Base-by-base conservation (phyloP, 2,797 vertebrate species). In the Falco cherrug region DNA sequence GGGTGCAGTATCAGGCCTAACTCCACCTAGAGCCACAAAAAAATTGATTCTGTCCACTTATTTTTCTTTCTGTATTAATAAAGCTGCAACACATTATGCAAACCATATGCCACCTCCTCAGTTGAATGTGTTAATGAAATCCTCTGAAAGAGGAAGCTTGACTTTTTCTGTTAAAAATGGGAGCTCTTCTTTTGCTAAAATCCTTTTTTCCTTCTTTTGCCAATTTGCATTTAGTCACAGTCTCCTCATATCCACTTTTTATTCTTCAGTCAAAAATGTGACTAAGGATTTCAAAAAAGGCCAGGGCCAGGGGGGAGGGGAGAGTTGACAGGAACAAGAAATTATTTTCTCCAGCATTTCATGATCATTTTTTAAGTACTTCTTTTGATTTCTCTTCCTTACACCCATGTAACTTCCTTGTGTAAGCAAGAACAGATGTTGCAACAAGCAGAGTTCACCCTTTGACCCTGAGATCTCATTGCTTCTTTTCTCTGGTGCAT, bases 391-490 rank as follows among this genome's bases (percentile, higher is more conserved):
- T 97, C 88, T 94, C 87, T 84, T 86, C 90, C 69, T 94, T 95
- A 93, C 87, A 97, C 75, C 70, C 74, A 16, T 96, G 91, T 85
- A 64, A 95, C 81, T 43, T 96, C 96, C 89, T 89, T 92, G 47
- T 95, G 89, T 98, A 97, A 98, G 93, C 83, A 96, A 95, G 97
- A 98, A 97, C 98, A 98, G 95, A 97, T 98, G 98, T 97, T 97
- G 89, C 89, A 96, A 96, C 92, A 97, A 94, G 77, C 43, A 48
- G 19, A 94, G 88, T 90, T 96, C 90, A 87, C 97, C 93, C 84
- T 81, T 86, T 89, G 73, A 91, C 94, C 96, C 77, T 4, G 0
- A 84, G 74, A 88, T 90, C 92, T 84, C 89, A 65, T 81, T 91
- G 76, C 75, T 77, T 74, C 65, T 95, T 91, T 96, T 95, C 83